A percentile compares a stretch with the other conserved stretches of the same genome.
phyloP scores from a whole-genome alignment of 1,140 invertebrate species.

The Himalopsyche phryganea region DNA sequence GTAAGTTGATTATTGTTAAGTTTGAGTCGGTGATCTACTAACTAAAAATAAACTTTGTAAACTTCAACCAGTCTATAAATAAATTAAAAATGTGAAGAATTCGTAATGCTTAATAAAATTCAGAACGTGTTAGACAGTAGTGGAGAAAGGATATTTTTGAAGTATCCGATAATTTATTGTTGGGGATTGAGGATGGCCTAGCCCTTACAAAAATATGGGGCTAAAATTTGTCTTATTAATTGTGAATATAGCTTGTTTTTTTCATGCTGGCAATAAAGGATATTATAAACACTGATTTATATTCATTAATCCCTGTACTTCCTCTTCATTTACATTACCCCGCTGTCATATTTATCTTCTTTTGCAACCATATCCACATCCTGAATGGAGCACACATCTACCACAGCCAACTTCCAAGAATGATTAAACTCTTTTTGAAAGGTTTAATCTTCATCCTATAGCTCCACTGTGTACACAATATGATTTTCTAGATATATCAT shows the following conservation, averaged over 20 bases:
- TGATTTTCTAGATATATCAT: no score
- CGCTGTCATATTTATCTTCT: no score
- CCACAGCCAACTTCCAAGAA: no score
- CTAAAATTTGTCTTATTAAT: conserved; percentile 25
- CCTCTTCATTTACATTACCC: not conserved
- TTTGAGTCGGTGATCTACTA: conserved; percentile 24
- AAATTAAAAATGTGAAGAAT: conserved; percentile 22
- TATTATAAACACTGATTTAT: conserved; percentile 16
- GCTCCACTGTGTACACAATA: no score
- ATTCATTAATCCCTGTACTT: no score
- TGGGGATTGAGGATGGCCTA: conserved; percentile 5
- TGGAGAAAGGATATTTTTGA: conserved; percentile 1
- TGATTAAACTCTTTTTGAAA: no score
- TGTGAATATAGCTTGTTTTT: conserved; percentile 33
- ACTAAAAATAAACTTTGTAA: not conserved
- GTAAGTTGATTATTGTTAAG: conserved; percentile 26
- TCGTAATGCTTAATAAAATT: conserved; percentile 24
- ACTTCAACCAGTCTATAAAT: not conserved
- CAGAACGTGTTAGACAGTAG: conserved; percentile 28
- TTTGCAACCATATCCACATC: no score
- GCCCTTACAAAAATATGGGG: conserved; percentile 4
- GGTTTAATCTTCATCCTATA: no score
- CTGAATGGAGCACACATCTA: no score
- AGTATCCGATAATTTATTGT: not conserved
- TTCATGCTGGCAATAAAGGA: conserved; percentile 31